A percentile compares a stretch with the other conserved stretches of the same genome.
Evolutionary conservation across 2,797 vertebrate species (phyloP).

Genomic region (Apodemus agrarius): DNA sequence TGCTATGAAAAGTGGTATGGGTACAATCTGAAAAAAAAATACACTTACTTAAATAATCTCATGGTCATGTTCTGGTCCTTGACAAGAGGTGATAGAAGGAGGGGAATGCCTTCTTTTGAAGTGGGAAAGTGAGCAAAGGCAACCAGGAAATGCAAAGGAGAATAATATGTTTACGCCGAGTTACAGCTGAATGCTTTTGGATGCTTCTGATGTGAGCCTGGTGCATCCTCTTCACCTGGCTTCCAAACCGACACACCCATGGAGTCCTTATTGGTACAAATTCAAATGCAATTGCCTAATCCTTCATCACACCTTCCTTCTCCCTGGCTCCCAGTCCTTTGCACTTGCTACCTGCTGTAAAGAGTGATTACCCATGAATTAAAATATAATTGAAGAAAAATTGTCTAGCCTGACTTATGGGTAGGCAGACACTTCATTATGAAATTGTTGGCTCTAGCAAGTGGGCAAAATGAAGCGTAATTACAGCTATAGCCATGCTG

Average conservation of each 20-base stretch:
- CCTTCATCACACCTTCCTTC: slow-evolving; percentile 33
- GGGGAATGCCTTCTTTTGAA: not conserved
- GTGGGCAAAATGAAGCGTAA: slow-evolving; percentile 18
- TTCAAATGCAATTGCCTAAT: slow-evolving; percentile 51
- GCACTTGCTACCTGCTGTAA: slow-evolving; percentile 41
- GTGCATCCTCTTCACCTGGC: not conserved
- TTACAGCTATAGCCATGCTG: not conserved
- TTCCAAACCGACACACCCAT: not conserved
- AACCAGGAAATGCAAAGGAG: not conserved
- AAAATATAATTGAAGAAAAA: slow-evolving; percentile 70
- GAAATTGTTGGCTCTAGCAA: slow-evolving; percentile 3
- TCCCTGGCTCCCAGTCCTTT: not conserved
- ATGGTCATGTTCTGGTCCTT: not conserved
- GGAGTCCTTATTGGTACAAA: slow-evolving; percentile 28
- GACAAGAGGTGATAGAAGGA: not conserved
- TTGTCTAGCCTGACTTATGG: slow-evolving; percentile 48
- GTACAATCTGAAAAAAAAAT: not conserved
- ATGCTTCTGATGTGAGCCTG: not conserved
- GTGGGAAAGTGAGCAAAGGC: not conserved
- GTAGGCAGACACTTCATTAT: slow-evolving; percentile 28
- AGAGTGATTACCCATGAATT: slow-evolving; percentile 54
- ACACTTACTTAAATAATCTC: not conserved
- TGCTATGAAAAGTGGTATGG: not conserved
- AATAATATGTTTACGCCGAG: not conserved
- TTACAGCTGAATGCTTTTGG: not conserved